A percentile compares a stretch with the other conserved stretches of the same genome.
These are phyloP conservation scores for Gracilinanus agilis DNA, from an alignment of 2,113 vertebrate species.

Conservation along the genomic window DNA sequence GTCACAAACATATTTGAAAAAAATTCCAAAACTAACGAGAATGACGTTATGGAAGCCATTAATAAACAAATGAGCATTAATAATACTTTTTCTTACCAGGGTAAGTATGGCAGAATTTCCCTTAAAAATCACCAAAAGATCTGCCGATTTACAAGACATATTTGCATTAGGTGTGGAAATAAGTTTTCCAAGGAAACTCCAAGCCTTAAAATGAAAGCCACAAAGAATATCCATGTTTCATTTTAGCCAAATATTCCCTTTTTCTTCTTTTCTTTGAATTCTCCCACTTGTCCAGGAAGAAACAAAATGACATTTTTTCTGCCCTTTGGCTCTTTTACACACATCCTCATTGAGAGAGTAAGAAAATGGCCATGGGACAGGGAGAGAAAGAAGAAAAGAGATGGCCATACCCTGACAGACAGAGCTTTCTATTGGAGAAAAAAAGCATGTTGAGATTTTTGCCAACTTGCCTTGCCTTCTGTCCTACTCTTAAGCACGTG, in stretches of 20 bases:
- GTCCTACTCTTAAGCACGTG: not conserved
- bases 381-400: slow-evolving; percentile 9
- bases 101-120: slow-evolving; percentile 67
- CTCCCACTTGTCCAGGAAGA: not conserved
- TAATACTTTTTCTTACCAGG: accelerated
- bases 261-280: not conserved
- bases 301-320: slow-evolving; percentile 4
- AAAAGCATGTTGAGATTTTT: not conserved
- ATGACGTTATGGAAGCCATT: accelerated
- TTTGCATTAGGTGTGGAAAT: not conserved
- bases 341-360: not conserved
- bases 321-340: not conserved
- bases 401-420: not conserved
- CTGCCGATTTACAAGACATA: not conserved
- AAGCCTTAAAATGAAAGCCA: not conserved
- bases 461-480: not conserved
- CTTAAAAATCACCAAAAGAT: not conserved
- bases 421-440: slow-evolving; percentile 3
- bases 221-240: not conserved
- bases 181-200: not conserved
- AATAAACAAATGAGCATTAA: accelerated
- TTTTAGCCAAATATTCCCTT: not conserved
- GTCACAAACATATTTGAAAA: slow-evolving; percentile 65
- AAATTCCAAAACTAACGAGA: accelerated
- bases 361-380: not conserved